phyloP scores from a whole-genome alignment of 2,888 invertebrate genomes.

The Hypolimnas misippus region DNA sequence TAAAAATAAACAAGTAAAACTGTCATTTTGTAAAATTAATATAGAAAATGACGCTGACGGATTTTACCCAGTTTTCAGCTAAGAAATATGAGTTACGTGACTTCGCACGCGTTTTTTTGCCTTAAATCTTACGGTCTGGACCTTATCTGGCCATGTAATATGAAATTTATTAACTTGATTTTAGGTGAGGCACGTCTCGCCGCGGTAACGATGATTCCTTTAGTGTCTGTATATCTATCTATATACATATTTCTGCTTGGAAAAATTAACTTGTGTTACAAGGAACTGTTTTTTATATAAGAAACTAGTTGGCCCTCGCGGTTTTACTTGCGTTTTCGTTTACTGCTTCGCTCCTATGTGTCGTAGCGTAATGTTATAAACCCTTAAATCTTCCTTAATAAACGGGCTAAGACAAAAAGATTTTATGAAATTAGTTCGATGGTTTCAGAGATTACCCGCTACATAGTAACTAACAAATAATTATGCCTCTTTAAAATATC shows the following conservation, averaged over 20 bases:
- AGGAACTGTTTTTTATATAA: too few relatives aligned
- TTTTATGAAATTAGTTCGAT: too few relatives aligned
- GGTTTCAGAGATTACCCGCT: too few relatives aligned
- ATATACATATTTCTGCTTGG: neutral
- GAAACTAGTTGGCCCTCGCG: too few relatives aligned
- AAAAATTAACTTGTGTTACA: neutral
- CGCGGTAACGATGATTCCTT: neutral
- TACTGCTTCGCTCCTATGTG: too few relatives aligned
- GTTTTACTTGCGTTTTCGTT: too few relatives aligned
- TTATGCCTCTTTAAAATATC: too few relatives aligned
- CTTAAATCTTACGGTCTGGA: conserved; percentile 17
- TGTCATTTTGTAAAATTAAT: neutral
- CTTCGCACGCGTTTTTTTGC: neutral
- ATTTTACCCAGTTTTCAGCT: neutral
- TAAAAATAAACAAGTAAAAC: neutral
- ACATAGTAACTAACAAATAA: too few relatives aligned
- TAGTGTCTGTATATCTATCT: neutral
- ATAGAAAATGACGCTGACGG: neutral
- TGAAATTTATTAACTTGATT: conserved; percentile 40
- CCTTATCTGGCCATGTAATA: conserved; percentile 31
- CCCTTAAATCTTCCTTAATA: too few relatives aligned
- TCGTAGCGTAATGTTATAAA: too few relatives aligned
- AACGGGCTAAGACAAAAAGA: too few relatives aligned
- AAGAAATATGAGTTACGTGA: conserved; percentile 13
- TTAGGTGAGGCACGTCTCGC: conserved; percentile 31